Percentiles rank a stretch among this genome's conserved stretches.
These are phyloP conservation scores for Cyclargus thomasi DNA, from an alignment of 1,140 invertebrate species.

Conservation along the genomic window DNA sequence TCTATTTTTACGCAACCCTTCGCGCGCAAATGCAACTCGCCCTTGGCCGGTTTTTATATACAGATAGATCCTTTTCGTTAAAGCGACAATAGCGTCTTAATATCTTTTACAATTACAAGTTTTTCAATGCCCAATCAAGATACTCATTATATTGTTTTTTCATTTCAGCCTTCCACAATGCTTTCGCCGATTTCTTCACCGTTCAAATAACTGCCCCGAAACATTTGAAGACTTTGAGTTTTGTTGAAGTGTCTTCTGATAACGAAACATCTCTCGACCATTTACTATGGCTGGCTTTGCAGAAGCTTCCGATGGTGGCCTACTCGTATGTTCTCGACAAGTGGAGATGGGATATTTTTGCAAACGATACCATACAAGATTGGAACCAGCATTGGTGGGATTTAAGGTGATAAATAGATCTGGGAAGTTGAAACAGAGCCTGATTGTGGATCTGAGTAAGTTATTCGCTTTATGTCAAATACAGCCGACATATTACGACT, in stretches of 20 bases:
- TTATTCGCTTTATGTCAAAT: too few relatives aligned
- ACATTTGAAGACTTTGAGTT: constrained; percentile 74
- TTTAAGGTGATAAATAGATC: constrained; percentile 58
- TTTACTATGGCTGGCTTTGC: constrained; percentile 78
- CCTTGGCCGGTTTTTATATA: too few relatives aligned
- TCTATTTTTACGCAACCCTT: too few relatives aligned
- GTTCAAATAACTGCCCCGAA: constrained; percentile 77
- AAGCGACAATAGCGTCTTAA: too few relatives aligned
- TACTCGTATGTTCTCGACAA: constrained; percentile 76
- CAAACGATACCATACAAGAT: constrained; percentile 58
- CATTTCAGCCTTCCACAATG: constrained; percentile 81
- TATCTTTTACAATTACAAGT: neutral
- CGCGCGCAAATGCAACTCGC: too few relatives aligned
- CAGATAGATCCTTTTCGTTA: too few relatives aligned
- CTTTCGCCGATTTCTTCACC: constrained; percentile 81
- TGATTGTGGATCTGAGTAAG: too few relatives aligned
- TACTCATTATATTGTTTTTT: neutral
- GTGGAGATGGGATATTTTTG: constrained; percentile 79
- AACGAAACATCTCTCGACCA: constrained; percentile 76
- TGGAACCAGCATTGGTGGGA: constrained; percentile 81
- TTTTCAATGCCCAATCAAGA: too few relatives aligned
- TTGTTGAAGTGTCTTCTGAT: constrained; percentile 48
- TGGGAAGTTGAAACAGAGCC: too few relatives aligned
- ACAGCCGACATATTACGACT: too few relatives aligned
- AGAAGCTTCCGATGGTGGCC: constrained; percentile 79